A percentile compares a stretch with the other conserved stretches of the same genome.
Conservation (phyloP, 2,888 invertebrate species). For the Drosophila mulleri region DNA sequence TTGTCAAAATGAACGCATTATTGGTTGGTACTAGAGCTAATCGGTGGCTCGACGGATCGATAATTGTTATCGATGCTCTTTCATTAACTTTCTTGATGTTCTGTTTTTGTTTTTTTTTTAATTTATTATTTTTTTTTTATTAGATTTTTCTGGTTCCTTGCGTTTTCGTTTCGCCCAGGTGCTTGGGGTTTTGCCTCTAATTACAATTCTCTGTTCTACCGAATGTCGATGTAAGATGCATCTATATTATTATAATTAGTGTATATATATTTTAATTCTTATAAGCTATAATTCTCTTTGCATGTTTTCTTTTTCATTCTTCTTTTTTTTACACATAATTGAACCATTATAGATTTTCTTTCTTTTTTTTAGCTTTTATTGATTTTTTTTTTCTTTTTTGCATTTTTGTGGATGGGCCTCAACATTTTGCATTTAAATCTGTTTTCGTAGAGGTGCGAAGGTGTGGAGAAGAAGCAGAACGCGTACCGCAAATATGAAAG, state of each 20-base stretch:
- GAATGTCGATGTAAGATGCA: conserved; percentile 75
- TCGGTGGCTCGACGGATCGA: conserved; percentile 33
- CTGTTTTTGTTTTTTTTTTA: neutral
- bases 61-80: conserved; percentile 25
- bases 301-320: conserved; percentile 80
- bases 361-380: conserved; percentile 31
- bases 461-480: conserved; percentile 66
- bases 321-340: conserved; percentile 59
- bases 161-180: conserved; percentile 48
- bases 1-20: conserved; percentile 75
- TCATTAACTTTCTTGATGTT: conserved; percentile 33
- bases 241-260: conserved; percentile 72
- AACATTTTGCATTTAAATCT: conserved; percentile 66
- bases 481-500: conserved; percentile 62
- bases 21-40: conserved; percentile 70
- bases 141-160: conserved; percentile 29
- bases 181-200: conserved; percentile 62
- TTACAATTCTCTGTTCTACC: conserved; percentile 75
- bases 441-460: conserved; percentile 41
- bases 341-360: conserved; percentile 70
- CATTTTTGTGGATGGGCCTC: conserved; percentile 75
- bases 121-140: conserved; percentile 19
- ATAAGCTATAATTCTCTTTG: conserved; percentile 84
- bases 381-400: conserved; percentile 29
- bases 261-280: conserved; percentile 77